These are phyloP conservation scores for Bedellia somnulentella DNA, from an alignment of 2,888 invertebrate species.

Conservation along the genomic window DNA sequence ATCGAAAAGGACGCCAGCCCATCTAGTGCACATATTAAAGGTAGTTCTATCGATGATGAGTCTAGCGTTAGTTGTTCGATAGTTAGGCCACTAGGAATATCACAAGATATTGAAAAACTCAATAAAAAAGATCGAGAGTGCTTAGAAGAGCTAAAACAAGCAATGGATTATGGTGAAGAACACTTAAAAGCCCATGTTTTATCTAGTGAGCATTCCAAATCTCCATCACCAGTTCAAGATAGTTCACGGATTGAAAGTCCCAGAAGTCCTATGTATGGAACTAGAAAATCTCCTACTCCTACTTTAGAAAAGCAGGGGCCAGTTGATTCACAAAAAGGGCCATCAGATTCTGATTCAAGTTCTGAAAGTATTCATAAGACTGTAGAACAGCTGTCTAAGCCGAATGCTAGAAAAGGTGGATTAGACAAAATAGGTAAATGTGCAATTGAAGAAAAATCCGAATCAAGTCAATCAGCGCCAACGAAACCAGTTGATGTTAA, in stretches of 20 bases:
- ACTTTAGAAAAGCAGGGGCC: slow-evolving; percentile 65
- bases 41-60: slow-evolving; percentile 69
- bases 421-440: slow-evolving; percentile 48
- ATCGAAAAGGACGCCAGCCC: slow-evolving; percentile 73
- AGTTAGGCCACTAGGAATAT: slow-evolving; percentile 76
- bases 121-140: slow-evolving; percentile 66
- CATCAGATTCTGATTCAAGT: slow-evolving; percentile 64
- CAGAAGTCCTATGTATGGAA: slow-evolving; percentile 39
- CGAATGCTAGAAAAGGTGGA: slow-evolving; percentile 41
- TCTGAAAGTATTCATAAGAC: slow-evolving; percentile 56
- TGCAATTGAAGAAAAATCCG: slow-evolving; percentile 54
- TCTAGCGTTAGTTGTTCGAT: slow-evolving; percentile 79
- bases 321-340: slow-evolving; percentile 53
- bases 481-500: slow-evolving; percentile 48
- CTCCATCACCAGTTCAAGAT: slow-evolving; percentile 38
- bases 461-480: slow-evolving; percentile 61
- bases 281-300: slow-evolving; percentile 57
- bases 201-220: slow-evolving; percentile 50
- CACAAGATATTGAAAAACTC: slow-evolving; percentile 70
- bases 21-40: slow-evolving; percentile 63
- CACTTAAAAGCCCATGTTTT: slow-evolving; percentile 40
- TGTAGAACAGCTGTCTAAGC: slow-evolving; percentile 45
- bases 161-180: slow-evolving; percentile 58
- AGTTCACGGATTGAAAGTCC: slow-evolving; percentile 38
- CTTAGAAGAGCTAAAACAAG: slow-evolving; percentile 61